Evolutionary conservation across 2,113 vertebrate genomes (phyloP).

Genomic region (Cisticola juncidis): DNA sequence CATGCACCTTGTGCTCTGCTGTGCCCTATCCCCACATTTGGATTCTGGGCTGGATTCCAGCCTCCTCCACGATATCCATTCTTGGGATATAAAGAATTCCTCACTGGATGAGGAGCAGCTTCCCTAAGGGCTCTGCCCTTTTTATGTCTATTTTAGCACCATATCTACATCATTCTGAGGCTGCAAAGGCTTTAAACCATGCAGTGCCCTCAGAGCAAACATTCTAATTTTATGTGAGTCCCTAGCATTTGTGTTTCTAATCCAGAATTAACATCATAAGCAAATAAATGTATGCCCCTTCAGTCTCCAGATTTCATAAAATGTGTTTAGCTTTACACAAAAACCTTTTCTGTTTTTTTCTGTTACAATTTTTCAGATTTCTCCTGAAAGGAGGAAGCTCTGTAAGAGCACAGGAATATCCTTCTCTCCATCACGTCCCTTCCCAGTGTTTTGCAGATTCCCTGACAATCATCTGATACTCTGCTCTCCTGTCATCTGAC

Average conservation of each 20-base stretch:
- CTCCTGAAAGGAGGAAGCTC: not conserved
- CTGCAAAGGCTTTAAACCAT: not conserved
- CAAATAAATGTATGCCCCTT: not conserved
- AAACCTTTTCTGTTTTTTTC: not conserved
- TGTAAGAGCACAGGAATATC: not conserved
- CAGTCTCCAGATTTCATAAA: not conserved
- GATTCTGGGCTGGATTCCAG: not conserved
- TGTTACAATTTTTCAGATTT: not conserved
- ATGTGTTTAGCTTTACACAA: not conserved
- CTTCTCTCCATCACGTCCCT: not conserved
- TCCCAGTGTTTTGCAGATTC: not conserved
- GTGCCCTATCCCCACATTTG: not conserved
- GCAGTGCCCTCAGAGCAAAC: not conserved
- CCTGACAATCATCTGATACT: not conserved
- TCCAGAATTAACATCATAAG: not conserved
- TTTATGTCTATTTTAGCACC: not conserved
- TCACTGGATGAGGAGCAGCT: accelerated
- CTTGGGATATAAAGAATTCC: not conserved
- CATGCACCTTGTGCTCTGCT: not conserved
- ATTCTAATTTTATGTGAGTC: not conserved
- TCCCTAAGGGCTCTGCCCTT: not conserved
- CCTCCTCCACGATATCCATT: not conserved
- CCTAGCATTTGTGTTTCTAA: not conserved
- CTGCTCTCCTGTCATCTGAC: not conserved
- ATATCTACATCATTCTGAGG: not conserved